Evolutionary conservation across 2,113 vertebrate genomes (phyloP).

Genomic region (Suricata suricatta): DNA sequence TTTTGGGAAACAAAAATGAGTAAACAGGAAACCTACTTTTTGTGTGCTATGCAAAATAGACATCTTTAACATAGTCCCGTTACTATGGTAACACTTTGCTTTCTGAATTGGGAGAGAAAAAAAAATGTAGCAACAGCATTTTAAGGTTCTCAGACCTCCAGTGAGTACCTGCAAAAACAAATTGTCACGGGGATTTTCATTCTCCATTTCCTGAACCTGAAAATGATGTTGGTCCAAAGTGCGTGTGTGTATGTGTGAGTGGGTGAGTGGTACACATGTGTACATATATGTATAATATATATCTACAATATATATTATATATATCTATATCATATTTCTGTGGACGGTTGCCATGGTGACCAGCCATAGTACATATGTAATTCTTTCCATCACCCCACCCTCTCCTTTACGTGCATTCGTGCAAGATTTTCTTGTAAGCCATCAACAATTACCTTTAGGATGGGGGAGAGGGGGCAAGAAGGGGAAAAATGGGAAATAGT

Average conservation of each 20-base stretch:
- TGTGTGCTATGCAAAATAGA: constrained; percentile 91
- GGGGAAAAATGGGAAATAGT: constrained; percentile 72
- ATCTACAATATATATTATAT: constrained; percentile 82
- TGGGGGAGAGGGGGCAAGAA: constrained; percentile 78
- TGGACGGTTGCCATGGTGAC: constrained; percentile 92
- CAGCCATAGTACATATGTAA: constrained; percentile 93
- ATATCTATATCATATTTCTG: constrained; percentile 89
- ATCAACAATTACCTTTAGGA: constrained; percentile 87
- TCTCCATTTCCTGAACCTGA: constrained; percentile 86
- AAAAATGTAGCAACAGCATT: constrained; percentile 88
- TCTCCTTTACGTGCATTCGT: constrained; percentile 85
- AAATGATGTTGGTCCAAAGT: constrained; percentile 89
- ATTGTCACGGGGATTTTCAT: constrained; percentile 79
- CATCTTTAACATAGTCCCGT: constrained; percentile 89
- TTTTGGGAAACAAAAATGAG: constrained; percentile 74
- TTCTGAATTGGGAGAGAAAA: constrained; percentile 87
- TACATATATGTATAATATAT: constrained; percentile 83
- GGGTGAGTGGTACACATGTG: constrained; percentile 73
- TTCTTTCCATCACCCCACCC: constrained; percentile 93
- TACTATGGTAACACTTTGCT: constrained; percentile 92
- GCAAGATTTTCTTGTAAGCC: constrained; percentile 94
- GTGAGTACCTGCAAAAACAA: constrained; percentile 83
- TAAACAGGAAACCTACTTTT: constrained; percentile 83
- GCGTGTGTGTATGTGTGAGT: constrained; percentile 81
- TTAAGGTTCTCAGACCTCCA: constrained; percentile 86